Evolutionary conservation across 2,888 invertebrate genomes (phyloP).

Genomic region (Sinotaia quadrata): DNA sequence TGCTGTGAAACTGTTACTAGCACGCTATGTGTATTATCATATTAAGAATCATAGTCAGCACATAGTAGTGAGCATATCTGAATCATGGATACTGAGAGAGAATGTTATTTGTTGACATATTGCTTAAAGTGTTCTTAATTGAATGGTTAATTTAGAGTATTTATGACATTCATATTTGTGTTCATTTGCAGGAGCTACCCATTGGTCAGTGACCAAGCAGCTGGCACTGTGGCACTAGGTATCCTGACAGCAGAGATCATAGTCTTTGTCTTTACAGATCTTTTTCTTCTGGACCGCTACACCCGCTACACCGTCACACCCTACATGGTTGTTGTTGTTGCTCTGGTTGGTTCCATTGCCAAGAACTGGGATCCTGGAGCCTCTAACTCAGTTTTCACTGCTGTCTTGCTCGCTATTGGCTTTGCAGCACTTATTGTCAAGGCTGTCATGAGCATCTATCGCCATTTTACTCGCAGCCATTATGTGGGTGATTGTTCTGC

Average conservation of each 20-base stretch:
- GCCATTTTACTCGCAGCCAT: slow-evolving; percentile 32
- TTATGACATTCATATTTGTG: no score
- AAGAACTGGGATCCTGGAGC: slow-evolving; percentile 54
- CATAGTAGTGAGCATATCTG: no score
- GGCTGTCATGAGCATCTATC: slow-evolving; percentile 36
- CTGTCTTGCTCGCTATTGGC: slow-evolving; percentile 48
- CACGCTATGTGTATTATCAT: no score
- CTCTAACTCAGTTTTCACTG: slow-evolving; percentile 55
- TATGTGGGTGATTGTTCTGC: no score
- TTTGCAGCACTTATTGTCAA: slow-evolving; percentile 37
- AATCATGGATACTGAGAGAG: no score
- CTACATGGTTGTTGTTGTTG: slow-evolving; percentile 63
- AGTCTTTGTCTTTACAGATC: slow-evolving; percentile 58
- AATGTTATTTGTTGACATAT: no score
- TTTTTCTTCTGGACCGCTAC: slow-evolving; percentile 59
- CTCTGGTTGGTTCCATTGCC: slow-evolving; percentile 56
- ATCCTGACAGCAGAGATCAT: slow-evolving; percentile 53
- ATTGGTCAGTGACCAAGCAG: no score
- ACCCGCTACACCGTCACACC: slow-evolving; percentile 67
- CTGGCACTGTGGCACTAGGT: slow-evolving; percentile 54
- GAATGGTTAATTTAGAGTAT: no score
- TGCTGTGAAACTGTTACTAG: no score
- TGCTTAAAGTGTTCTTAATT: no score
- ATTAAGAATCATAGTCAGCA: no score
- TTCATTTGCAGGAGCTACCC: no score